Evolutionary conservation across 2,113 vertebrate genomes (phyloP).

Genomic region (Prinia subflava): DNA sequence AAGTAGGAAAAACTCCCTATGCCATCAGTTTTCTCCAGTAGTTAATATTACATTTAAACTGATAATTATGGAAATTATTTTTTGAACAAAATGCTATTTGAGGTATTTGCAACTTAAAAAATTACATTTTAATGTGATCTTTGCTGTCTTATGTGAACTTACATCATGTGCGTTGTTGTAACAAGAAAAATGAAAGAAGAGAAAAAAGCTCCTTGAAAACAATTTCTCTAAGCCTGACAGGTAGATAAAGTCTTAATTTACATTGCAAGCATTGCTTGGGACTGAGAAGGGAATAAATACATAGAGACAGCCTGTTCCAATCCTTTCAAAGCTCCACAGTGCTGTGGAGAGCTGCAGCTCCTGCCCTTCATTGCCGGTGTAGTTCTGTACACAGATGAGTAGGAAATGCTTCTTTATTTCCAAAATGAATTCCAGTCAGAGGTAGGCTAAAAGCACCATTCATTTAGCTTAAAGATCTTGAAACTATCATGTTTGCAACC

Average conservation of each 20-base stretch:
- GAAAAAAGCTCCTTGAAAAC: not conserved
- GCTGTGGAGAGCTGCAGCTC: not conserved
- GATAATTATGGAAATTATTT: not conserved
- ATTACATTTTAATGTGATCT: slow-evolving; percentile 4
- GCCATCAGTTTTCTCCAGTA: not conserved
- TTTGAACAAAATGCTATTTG: not conserved
- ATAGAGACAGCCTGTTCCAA: not conserved
- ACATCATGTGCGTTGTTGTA: not conserved
- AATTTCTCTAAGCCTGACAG: not conserved
- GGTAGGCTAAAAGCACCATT: slow-evolving; percentile 63
- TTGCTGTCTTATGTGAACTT: not conserved
- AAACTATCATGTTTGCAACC: slow-evolving; percentile 55
- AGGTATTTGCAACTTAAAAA: not conserved
- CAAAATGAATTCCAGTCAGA: slow-evolving; percentile 64
- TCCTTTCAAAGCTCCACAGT: not conserved
- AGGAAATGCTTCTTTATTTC: slow-evolving; percentile 45
- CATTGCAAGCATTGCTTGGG: not conserved
- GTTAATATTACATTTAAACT: slow-evolving; percentile 1
- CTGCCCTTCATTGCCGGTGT: not conserved
- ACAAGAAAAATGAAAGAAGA: not conserved
- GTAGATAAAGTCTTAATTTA: slow-evolving; percentile 21
- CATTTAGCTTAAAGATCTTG: slow-evolving; percentile 58
- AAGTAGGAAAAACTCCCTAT: not conserved
- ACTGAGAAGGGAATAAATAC: not conserved
- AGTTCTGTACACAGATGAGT: not conserved